Evolutionary conservation across 2,797 vertebrate genomes (phyloP), one percentile per base, ranked within the genome.

Genomic region (Otolemur crassicaudatus): DNA sequence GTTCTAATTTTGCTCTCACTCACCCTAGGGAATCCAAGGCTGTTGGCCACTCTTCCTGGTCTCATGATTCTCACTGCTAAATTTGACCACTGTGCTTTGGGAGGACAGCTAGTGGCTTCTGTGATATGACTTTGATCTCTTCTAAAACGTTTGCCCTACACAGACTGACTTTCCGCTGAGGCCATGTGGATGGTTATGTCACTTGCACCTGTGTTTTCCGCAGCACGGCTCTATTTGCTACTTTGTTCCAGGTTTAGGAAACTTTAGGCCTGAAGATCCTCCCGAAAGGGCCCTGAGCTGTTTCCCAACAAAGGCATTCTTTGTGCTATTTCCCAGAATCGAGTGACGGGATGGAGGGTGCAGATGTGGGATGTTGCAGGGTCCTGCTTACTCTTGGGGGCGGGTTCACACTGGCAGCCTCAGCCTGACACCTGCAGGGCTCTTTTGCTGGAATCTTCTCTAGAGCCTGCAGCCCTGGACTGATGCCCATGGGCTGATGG

Each of bases 131-230:
- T 76, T 67, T 37, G 27, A 16, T 49, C 20, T 61, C 34, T 34
- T 80, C 76, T 46, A 23, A n/a, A 25, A 34, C 10, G 40, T n/a
- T 69, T 84, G 9, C 34, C 82, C 17, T 0, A 7, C 83, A 40
- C 7, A 8, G 7, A 5, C 29, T 25, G 31, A 7, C 14, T 20
- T 53, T 53, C 29, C 5, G 8, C 43, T 2, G 20, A 56, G n/a
- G 17, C 29, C 6, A 6, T 10, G 0, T 1, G 1, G 23, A 29
- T 0, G 69, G 69, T 1, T 2, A 0, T n/a, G n/a, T 9, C 31
- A 29, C 79, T 80, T 22, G 31, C 58, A 10, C 12, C 40, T 14
- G 37, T 34, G 43, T 83, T 76, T 27, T 83, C 5, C 10, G 17
- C 3, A 10, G 14, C 13, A 37, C 0, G 0, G 67, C 7, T 58